These are phyloP conservation scores for Paraescarpia echinospica DNA, from an alignment of 1,140 invertebrate species.

Conservation along the genomic window DNA sequence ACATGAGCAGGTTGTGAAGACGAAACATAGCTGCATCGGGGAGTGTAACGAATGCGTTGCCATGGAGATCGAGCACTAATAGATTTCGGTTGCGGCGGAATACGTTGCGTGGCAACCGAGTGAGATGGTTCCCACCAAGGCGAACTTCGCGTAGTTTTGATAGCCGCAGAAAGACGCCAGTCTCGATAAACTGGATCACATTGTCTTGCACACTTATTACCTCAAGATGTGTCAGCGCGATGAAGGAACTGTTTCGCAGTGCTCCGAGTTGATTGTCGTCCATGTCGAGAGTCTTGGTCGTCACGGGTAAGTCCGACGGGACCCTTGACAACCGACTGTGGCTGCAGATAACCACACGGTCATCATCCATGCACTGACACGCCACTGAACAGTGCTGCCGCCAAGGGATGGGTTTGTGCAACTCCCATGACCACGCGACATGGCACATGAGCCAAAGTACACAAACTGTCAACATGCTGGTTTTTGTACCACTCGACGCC, in stretches of 20 bases:
- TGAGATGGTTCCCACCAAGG: slow-evolving; percentile 39
- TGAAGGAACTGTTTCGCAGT: slow-evolving; percentile 20
- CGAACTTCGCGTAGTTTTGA: slow-evolving; percentile 36
- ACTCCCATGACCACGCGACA: background rate
- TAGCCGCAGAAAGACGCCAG: slow-evolving; percentile 36
- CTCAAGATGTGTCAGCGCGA: slow-evolving; percentile 28
- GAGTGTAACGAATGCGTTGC: slow-evolving; percentile 31
- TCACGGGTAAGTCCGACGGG: slow-evolving; percentile 8
- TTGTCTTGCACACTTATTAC: slow-evolving; percentile 43
- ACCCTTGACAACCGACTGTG: background rate
- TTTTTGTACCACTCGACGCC: background rate
- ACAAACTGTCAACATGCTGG: background rate
- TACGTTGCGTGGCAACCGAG: slow-evolving; percentile 30
- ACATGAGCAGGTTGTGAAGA: slow-evolving; percentile 35
- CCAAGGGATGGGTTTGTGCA: background rate
- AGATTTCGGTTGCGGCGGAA: slow-evolving; percentile 20
- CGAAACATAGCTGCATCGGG: slow-evolving; percentile 29
- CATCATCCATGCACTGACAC: slow-evolving; percentile 25
- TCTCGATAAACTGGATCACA: slow-evolving; percentile 34
- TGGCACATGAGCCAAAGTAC: background rate
- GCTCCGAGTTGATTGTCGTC: slow-evolving; percentile 26
- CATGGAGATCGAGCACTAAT: slow-evolving; percentile 25
- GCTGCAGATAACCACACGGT: slow-evolving; percentile 23
- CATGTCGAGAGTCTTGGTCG: slow-evolving; percentile 22
- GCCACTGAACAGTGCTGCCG: background rate